These are phyloP conservation scores for Scomber scombrus DNA, from an alignment of 2,113 vertebrate genomes.

Conservation along the genomic window DNA sequence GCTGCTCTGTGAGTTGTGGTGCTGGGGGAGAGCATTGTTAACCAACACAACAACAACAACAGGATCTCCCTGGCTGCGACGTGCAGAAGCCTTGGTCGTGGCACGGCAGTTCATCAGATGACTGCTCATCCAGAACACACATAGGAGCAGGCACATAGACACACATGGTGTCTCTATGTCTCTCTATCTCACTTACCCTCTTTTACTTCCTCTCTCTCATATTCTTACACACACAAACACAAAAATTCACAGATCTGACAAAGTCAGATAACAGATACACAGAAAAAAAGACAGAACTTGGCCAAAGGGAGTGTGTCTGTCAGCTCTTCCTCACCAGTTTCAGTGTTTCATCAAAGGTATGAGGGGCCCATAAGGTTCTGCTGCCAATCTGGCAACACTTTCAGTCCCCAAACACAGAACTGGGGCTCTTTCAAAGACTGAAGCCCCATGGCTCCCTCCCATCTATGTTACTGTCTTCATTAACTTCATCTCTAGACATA, in stretches of 20 bases:
- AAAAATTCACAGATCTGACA: slow-evolving; percentile 66
- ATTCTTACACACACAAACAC: slow-evolving; percentile 46
- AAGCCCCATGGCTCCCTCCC: slow-evolving; percentile 37
- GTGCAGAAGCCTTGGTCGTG: slow-evolving; percentile 34
- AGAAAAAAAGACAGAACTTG: slow-evolving; percentile 56
- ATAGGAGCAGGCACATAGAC: slow-evolving; percentile 35
- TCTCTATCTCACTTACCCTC: slow-evolving; percentile 22
- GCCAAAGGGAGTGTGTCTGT: slow-evolving; percentile 65
- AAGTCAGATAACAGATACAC: slow-evolving; percentile 60
- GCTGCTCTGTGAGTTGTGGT: slow-evolving; percentile 81
- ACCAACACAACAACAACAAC: slow-evolving; percentile 72
- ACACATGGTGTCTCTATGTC: slow-evolving; percentile 15
- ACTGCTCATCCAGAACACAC: slow-evolving; percentile 72
- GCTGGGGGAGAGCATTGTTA: slow-evolving; percentile 74
- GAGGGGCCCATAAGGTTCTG: slow-evolving; percentile 65
- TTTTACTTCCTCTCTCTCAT: slow-evolving; percentile 30
- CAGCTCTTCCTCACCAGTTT: slow-evolving; percentile 64
- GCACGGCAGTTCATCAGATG: slow-evolving; percentile 71
- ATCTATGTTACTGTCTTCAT: slow-evolving; percentile 64
- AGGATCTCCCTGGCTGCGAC: slow-evolving; percentile 51
- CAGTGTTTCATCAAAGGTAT: slow-evolving; percentile 77
- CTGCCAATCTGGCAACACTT: slow-evolving; percentile 75
- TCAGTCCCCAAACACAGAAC: slow-evolving; percentile 61
- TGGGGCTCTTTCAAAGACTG: slow-evolving; percentile 55
- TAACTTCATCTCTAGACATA: slow-evolving; percentile 48